Base-by-base conservation (phyloP, 2,797 vertebrate species). In the Poeciliopsis gracilis region DNA sequence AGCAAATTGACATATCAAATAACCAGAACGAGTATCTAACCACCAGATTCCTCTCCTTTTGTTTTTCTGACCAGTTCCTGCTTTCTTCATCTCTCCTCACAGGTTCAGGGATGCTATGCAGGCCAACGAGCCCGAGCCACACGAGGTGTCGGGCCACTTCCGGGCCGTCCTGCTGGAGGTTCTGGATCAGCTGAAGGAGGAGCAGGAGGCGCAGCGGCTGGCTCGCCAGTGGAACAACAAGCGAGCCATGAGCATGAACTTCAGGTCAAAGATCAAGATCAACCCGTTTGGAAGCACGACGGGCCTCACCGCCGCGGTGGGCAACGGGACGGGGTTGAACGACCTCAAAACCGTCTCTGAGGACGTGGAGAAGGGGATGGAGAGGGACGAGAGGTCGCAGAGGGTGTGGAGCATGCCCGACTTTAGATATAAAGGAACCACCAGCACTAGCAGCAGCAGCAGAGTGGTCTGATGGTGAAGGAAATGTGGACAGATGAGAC, bases 381-480 rank as follows among this genome's bases (percentile, higher is more conserved):
- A 89, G 46, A 84, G 55, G 28, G 69, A 93, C 0, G 96, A 95
- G 72, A 92, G 94, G 33, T 87, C 90, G 0, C 96, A 95, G 59
- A 96, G 97, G 70, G 92, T 97, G 79, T 98, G 98, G 97, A 99
- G 98, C 95, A 94, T 98, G 96, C 98, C 98, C 0, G 97, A 99
- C 84, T 97, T 99, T 87, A 95, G 94, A 84, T 92, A 94, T 85
- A 95, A 96, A 84, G 92, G 92, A 75, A 47, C 80, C 4, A 85
- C 79, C 77, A 87, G 90, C 51, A n/a, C n/a, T n/a, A 91, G 90
- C 43, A 91, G 89, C 49, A 91, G 90, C 43, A 91, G 88, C 8
- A 92, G 89, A 69, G 85, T 93, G 0, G 91, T 88, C 74, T 95
- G 88, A 94, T 23, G 47, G 2, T 47, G 0, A 69, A 6, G 73